Evolutionary conservation across 2,888 invertebrate genomes (phyloP), one percentile per base, ranked within the genome.

Genomic region (Papilio elwesi): DNA sequence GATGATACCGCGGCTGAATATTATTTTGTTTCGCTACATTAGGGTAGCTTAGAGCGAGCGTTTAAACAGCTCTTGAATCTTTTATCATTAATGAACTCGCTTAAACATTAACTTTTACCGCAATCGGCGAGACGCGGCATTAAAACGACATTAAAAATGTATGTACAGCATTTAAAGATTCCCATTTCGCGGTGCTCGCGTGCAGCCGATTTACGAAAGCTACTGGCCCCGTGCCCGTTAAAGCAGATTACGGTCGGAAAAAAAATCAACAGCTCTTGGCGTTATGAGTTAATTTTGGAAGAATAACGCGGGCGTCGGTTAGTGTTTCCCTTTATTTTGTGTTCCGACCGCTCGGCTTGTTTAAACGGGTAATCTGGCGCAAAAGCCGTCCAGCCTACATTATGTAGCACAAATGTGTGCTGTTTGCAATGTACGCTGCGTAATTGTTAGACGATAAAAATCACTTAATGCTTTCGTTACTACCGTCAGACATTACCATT

Each of bases 211-310:
- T 90, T 87, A 89, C 90, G 82, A 87, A 90, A 90, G 85, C 90
- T 85, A 90, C 93, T 93, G 93, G 91, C 91, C 91, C 83, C 80
- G 88, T 90, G 93, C 92, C 92, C 93, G 91, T 92, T 91, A 92
- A 90, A 89, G 84, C 89, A 91, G 92, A 93, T 93, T 92, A 92
- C 90, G 85, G 86, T 83, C 81, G 83, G 88, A 91, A 91, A 89
- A 90, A 90, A 89, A 89, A 87, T 88, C 90, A 89, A 90, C 86
- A 87, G 86, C 90, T 88, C 90, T 90, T 90, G 90, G 89, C 89
- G 90, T 91, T 93, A 92, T 92, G 93, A 92, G 93, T 93, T 93
- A 93, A 93, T 93, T 93, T 91, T 89, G 91, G 89, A 93, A 92
- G 91, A 92, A 90, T 91, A 91, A 93, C 90, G 91, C 88, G 86